Percentiles rank a stretch among this genome's conserved stretches.
Conservation (phyloP, 2,797 vertebrate species). For the Linurgus olivaceus region DNA sequence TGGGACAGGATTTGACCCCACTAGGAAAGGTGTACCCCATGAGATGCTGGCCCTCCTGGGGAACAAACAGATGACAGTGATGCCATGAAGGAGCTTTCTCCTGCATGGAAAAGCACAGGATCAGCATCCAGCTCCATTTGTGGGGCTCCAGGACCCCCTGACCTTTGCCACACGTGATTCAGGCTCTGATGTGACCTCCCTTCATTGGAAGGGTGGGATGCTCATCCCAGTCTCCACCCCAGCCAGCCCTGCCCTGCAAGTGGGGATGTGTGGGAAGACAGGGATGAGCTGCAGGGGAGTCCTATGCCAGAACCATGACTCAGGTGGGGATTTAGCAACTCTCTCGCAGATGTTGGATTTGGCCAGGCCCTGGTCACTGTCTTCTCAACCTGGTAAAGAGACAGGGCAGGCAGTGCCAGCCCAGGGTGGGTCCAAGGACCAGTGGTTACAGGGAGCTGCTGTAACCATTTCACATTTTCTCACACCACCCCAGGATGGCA, state of each 20-base stretch:
- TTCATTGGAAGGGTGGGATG: not conserved
- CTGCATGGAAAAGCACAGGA: not conserved
- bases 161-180: not conserved
- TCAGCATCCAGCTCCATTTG: not conserved
- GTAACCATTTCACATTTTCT: not conserved
- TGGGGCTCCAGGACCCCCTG: not conserved
- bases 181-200: not conserved
- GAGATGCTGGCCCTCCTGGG: not conserved
- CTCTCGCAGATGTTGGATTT: not conserved
- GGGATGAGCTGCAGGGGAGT: not conserved
- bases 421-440: not conserved
- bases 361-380: not conserved
- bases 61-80: fast-evolving
- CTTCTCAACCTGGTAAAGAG: not conserved
- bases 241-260: not conserved
- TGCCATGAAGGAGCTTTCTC: not conserved
- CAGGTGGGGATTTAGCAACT: conserved; percentile 41
- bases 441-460: not conserved
- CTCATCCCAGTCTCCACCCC: not conserved
- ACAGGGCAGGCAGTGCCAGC: fast-evolving
- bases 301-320: not conserved
- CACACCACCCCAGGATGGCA: not conserved
- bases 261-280: not conserved
- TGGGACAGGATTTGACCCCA: not conserved
- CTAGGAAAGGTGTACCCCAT: not conserved